These are phyloP conservation scores for Eospalax fontanierii DNA, from an alignment of 2,797 vertebrate species.

Conservation along the genomic window DNA sequence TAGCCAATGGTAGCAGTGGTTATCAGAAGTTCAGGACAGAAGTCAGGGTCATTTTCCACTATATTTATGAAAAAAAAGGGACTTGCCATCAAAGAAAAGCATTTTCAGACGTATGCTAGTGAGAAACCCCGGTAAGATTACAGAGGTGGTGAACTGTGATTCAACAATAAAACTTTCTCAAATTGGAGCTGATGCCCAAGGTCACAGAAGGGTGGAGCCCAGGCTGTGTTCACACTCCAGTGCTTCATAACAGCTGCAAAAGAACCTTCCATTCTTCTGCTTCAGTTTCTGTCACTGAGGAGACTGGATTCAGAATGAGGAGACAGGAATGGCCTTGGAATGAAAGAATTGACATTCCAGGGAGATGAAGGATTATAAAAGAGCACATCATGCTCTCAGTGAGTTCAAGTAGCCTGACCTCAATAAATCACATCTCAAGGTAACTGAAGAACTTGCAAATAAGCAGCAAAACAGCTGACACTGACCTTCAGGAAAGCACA, in stretches of 20 bases:
- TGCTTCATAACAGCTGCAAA: not conserved
- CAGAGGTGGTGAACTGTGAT: not conserved
- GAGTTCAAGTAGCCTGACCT: constrained; percentile 30
- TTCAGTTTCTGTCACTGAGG: not conserved
- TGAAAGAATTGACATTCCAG: not conserved
- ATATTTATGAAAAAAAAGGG: not conserved
- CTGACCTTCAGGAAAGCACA: not conserved
- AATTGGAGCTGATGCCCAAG: not conserved
- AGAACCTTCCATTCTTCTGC: not conserved
- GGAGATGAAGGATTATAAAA: not conserved
- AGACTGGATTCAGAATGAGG: not conserved
- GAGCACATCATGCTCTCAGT: not conserved
- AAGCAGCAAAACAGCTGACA: not conserved
- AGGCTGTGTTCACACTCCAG: not conserved
- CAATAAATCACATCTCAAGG: not conserved
- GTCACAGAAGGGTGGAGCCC: not conserved
- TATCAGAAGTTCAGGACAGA: not conserved
- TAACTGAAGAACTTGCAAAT: constrained; percentile 34
- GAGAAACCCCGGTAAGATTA: not conserved
- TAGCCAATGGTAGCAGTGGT: not conserved
- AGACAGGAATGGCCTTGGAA: not conserved
- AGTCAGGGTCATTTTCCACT: not conserved
- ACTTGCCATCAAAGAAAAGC: not conserved
- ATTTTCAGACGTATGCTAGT: not conserved
- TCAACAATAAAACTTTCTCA: not conserved